Conservation (phyloP, 1,140 invertebrate species). For the Tetragonula clypearis region DNA sequence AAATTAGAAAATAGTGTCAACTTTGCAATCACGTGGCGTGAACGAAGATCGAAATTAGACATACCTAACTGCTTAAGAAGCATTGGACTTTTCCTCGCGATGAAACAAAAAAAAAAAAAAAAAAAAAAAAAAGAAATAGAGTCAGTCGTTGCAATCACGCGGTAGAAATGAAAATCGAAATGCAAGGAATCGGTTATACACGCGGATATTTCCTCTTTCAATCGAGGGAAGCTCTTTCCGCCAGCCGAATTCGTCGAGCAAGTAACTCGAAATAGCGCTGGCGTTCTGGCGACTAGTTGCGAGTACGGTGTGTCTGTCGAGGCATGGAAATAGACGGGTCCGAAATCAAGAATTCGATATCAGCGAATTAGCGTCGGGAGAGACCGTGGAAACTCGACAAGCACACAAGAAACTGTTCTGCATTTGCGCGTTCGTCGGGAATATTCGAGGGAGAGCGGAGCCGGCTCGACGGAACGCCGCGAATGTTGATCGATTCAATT, state of each 20-base stretch:
- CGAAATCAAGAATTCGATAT: slow-evolving; percentile 46
- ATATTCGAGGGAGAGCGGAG: slow-evolving; percentile 44
- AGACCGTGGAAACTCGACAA: background rate
- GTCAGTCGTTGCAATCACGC: no score
- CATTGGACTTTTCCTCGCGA: no score
- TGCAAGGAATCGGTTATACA: background rate
- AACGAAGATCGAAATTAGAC: background rate
- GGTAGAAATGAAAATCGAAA: no score
- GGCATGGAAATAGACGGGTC: background rate
- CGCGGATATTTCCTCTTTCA: background rate
- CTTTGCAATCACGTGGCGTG: background rate
- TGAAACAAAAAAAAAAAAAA: no score
- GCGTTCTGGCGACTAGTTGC: background rate
- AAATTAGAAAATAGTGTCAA: background rate
- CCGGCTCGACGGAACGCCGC: slow-evolving; percentile 47
- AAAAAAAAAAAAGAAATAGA: no score
- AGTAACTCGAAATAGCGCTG: no score
- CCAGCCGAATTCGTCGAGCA: no score
- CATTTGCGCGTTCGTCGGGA: slow-evolving; percentile 30
- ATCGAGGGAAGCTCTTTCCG: background rate
- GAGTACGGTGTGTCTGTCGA: background rate
- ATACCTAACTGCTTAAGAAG: background rate
- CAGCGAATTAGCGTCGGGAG: slow-evolving; percentile 22
- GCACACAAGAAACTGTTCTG: slow-evolving; percentile 24
- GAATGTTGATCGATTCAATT: slow-evolving; percentile 67